Evolutionary conservation across 2,113 vertebrate genomes (phyloP).

Genomic region (mouse (Mus musculus)): DNA sequence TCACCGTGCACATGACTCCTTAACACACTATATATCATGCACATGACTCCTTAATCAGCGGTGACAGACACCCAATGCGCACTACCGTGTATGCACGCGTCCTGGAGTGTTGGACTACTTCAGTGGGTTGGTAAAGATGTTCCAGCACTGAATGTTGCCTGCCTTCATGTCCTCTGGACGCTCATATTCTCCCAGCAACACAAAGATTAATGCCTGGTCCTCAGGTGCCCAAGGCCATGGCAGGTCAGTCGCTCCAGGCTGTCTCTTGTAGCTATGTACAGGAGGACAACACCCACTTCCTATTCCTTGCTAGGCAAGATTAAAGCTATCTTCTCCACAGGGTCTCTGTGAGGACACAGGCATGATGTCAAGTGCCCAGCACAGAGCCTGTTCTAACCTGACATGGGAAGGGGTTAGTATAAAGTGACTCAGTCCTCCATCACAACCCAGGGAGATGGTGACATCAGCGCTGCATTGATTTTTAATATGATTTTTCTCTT

Average conservation of each 20-base stretch:
- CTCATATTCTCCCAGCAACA: not conserved
- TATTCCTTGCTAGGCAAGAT: not conserved
- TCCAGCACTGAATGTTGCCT: not conserved
- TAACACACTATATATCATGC: too few relatives aligned
- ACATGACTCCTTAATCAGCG: not conserved
- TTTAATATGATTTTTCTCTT: not conserved
- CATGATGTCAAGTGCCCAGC: not conserved
- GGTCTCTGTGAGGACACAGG: not conserved
- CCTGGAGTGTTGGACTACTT: not conserved
- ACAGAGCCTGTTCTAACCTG: not conserved
- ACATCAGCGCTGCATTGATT: too few relatives aligned
- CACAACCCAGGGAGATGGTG: too few relatives aligned
- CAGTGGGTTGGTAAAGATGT: not conserved
- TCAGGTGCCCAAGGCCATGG: too few relatives aligned
- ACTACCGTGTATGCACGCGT: not conserved
- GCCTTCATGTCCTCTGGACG: not conserved
- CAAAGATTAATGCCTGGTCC: not conserved
- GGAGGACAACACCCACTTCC: not conserved
- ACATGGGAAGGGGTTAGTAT: too few relatives aligned
- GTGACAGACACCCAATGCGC: not conserved
- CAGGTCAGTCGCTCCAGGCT: not conserved
- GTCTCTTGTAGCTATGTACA: not conserved
- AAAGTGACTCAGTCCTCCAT: not conserved
- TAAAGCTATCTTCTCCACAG: accelerated
- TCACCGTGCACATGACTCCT: not conserved